Conservation (phyloP, 2,113 vertebrate genomes). For the Chrysemys picta region DNA sequence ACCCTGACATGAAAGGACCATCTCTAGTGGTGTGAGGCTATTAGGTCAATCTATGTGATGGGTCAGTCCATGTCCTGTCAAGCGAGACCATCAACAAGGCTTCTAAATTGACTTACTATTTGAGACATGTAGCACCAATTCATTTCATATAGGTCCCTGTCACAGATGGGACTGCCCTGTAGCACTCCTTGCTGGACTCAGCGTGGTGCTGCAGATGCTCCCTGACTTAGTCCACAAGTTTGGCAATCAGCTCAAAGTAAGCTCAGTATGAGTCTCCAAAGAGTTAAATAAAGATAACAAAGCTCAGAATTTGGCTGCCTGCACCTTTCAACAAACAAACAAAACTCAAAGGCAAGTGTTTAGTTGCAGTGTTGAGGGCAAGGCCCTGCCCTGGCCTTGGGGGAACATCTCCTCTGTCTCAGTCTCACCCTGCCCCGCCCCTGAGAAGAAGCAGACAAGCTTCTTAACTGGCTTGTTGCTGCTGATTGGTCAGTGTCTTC, state of each 20-base stretch:
- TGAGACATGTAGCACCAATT: background rate
- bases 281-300: background rate
- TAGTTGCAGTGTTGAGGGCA: background rate
- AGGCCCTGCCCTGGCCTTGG: background rate
- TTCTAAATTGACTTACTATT: slow-evolving; percentile 16
- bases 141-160: no score
- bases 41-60: slow-evolving; percentile 45
- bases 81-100: slow-evolving; percentile 40
- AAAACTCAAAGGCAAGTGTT: background rate
- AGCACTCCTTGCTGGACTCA: background rate
- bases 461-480: background rate
- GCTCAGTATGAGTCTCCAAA: background rate
- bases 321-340: background rate
- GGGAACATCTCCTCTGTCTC: background rate
- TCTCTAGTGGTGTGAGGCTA: slow-evolving; percentile 14
- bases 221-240: background rate
- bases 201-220: no score
- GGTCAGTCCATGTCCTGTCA: slow-evolving; percentile 41
- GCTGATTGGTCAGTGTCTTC: background rate
- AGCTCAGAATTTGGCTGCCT: background rate
- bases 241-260: background rate
- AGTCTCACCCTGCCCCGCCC: background rate
- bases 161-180: background rate
- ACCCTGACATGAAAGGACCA: slow-evolving; percentile 36
- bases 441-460: background rate